These are phyloP conservation scores for Nematopogon swammerdamellus DNA, from an alignment of 2,888 invertebrate genomes.

Conservation along the genomic window DNA sequence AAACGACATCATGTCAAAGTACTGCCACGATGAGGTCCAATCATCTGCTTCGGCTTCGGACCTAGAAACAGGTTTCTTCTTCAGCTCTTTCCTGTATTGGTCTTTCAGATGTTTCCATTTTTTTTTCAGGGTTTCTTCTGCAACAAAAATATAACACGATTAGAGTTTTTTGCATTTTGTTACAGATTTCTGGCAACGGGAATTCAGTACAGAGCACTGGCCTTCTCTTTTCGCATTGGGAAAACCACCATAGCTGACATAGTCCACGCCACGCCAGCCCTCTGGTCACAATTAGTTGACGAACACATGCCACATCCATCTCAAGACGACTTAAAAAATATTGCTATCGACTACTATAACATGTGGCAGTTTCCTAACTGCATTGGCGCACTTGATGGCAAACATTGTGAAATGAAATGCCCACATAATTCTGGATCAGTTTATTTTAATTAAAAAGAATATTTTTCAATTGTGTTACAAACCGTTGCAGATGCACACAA, in stretches of 20 bases:
- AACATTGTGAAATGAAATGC: slow-evolving; percentile 5
- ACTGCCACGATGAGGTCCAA: slow-evolving; percentile 4
- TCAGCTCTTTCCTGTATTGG: slow-evolving; percentile 4
- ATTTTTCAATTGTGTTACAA: slow-evolving; percentile 10
- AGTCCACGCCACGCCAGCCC: not conserved
- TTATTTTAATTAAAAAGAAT: slow-evolving; percentile 11
- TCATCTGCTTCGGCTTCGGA: slow-evolving; percentile 3
- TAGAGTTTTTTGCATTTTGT: not conserved
- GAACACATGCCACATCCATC: too few species aligned
- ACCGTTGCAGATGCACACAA: slow-evolving; percentile 10
- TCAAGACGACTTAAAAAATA: not conserved
- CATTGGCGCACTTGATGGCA: slow-evolving; percentile 8
- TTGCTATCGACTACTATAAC: slow-evolving; percentile 3
- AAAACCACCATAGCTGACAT: slow-evolving; percentile 1
- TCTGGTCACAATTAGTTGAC: too few species aligned
- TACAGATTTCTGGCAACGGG: slow-evolving; percentile 1
- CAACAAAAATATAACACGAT: not conserved
- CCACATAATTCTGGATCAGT: slow-evolving; percentile 8
- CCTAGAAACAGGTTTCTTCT: slow-evolving; percentile 4
- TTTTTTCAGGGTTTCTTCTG: slow-evolving; percentile 2
- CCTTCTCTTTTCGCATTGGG: slow-evolving; percentile 1
- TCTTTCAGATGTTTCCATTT: slow-evolving; percentile 2
- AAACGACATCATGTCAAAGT: slow-evolving; percentile 4
- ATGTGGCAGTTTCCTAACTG: slow-evolving; percentile 8
- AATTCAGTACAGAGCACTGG: not conserved